Evolutionary conservation across 2,797 vertebrate genomes (phyloP), one percentile per base, ranked within the genome.

Genomic region (Meriones psammophilus): DNA sequence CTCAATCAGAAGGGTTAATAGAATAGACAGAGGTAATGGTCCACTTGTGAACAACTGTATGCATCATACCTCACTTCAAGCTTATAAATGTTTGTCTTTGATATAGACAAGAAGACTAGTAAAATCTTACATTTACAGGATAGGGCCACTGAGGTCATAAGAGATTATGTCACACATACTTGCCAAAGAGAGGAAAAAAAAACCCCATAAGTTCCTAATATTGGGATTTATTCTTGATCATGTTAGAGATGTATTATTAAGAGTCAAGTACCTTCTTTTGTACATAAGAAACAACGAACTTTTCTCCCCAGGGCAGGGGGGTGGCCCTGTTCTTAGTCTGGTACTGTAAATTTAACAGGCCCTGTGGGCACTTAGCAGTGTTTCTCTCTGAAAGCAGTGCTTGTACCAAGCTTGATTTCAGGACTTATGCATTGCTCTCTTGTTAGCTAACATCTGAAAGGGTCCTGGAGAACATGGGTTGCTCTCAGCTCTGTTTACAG

Each of bases 331-430:
- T 10, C 42, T 17, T 2, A 2, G 8, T 69, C 33, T 62, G 50
- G 50, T 17, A 26, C 54, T 12, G 42, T 62, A 15, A 56, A 36
- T 77, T 68, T 93, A 28, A 39, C 2, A 88, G 79, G 18, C 12
- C 54, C 20, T 20, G 0, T 4, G 1, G 58, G 30, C 18, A 26
- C 14, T 77, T 56, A 6, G 7, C 2, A 68, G 39, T 6, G 6
- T 4, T 73, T 1, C 2, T 3, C 10, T 60, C 60, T 77, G 88
- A 20, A 80, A 60, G 83, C 69, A 88, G 50, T 12, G 0, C 60
- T 95, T 46, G 56, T 2, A 54, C 17, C 60, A 92, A 84, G 26
- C 81, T 94, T 39, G 58, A 74, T 90, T 88, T 94, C 8, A 56
- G 68, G 60, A 9, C n/a, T 92, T 24, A 83, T 46, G 76, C 66